Base-by-base conservation (phyloP, 2,797 vertebrate species). In the Hephaestus fuliginosus region DNA sequence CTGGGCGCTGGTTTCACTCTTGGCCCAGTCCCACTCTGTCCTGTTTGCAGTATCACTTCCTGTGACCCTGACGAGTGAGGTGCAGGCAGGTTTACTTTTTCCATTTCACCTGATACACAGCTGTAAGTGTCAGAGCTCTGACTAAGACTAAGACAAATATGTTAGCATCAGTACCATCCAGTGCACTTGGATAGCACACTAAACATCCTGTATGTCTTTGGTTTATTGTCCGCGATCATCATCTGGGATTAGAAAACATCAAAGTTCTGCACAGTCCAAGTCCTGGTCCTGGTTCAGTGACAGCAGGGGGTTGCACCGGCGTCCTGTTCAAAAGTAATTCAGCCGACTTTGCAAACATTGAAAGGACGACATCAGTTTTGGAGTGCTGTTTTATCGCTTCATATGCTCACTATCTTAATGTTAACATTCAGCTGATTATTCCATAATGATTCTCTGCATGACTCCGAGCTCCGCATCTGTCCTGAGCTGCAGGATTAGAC, bases 11-110 rank as follows among this genome's bases (percentile, higher is more conserved):
- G 73, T 78, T 79, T 82, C 81, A 69, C 58, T 83, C 55, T 56
- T 56, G 51, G 62, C 62, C 51, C 74, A 68, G 76, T 70, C 53
- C 44, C 15, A 15, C 61, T 76, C 5, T 3, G 61, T 64, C 57
- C 68, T 72, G 48, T 61, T 74, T 7, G 44, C 68, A 33, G 55
- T 39, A 74, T 81, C 83, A 69, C 72, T 77, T 87, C 78, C 70
- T 63, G 60, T 69, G 79, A 85, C 79, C 72, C 63, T 51, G 3
- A 3, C 44, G 41, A 76, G 63, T 66, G 36, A 73, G 60, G 39
- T 12, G 0, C 57, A 65, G 25, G 30, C 25, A 56, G 70, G 2
- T 46, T 58, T 64, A 64, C 44, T 62, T 30, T 0, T 33, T n/a
- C 48, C 0, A 4, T 18, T 60, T 30, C 28, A 55, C 30, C 44